Base-by-base conservation (phyloP, 2,888 invertebrate species). In the Tubiluchus corallicola region DNA sequence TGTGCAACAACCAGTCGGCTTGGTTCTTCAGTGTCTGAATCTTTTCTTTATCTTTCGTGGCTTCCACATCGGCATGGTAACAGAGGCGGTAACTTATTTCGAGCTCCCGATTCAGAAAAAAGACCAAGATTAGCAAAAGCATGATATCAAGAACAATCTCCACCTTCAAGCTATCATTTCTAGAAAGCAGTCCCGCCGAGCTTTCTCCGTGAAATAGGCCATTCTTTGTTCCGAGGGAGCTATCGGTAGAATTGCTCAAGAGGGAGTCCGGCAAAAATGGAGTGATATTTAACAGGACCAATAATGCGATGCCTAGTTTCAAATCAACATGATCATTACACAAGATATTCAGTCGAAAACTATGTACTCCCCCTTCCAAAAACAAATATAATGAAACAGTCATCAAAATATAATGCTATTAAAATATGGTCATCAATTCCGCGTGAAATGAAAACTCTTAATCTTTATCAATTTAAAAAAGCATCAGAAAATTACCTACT, bases 1-100 rank as follows among this genome's bases (percentile, higher is more conserved):
- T 96, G 60, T 92, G 87, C 42, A 96, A 71, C 50, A 94, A 68
- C 82, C 87, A 88, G 57, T 96, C 92, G 1, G 92, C 92, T 64
- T 94, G 92, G 58, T 92, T 85, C 58, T 88, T 81, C 74, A 88
- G 81, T 48, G 76, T 78, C 65, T 88, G 84, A 42, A 94, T 88
- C 46, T 79, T 74, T 45, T 79, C 75, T 57, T 85, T 83, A 58
- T 90, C 88, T 42, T 80, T 74, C 46, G 82, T 82, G 1, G 92
- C 88, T 9, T 87, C 82, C 4, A 81, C 77, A 59, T 85, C 87
- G 19, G 90, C 84, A 57, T 88, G 85, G 66, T 88, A 94, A 61
- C 85, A 84, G 53, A 90, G 67, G 1, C 88, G 74, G 60, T 90
- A 92, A 55, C 83, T 83, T 46, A 90, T 85, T 65, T 96, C 94